These are phyloP conservation scores for Pseudochirops cupreus DNA, from an alignment of 2,797 vertebrate genomes.

Conservation along the genomic window DNA sequence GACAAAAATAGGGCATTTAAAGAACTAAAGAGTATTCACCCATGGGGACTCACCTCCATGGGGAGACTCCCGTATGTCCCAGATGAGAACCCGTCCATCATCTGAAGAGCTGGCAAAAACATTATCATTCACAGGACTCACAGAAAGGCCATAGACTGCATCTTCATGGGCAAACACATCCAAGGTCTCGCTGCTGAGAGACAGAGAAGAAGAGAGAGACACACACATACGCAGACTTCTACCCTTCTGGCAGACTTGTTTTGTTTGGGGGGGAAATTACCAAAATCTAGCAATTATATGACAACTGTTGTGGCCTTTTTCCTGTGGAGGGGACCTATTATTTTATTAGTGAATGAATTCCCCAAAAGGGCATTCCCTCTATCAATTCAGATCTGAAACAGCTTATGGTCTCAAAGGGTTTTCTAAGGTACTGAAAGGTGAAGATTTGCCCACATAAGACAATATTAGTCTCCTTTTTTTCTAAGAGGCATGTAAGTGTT, in stretches of 20 bases:
- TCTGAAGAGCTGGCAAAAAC: constrained; percentile 99
- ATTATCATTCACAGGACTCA: constrained; percentile 98
- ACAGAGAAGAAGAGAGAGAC: constrained; percentile 67
- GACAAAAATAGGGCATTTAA: constrained; percentile 24
- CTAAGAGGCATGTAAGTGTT: background rate
- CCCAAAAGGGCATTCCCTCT: background rate
- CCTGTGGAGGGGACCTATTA: background rate
- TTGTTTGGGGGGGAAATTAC: background rate
- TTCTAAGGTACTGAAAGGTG: background rate
- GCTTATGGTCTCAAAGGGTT: background rate
- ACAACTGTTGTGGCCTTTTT: background rate
- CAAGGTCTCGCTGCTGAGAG: constrained; percentile 93
- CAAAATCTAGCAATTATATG: background rate
- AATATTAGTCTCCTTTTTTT: background rate
- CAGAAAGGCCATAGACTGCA: constrained; percentile 97
- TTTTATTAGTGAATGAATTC: background rate
- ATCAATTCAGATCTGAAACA: background rate
- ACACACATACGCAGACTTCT: constrained; percentile 49
- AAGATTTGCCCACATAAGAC: background rate
- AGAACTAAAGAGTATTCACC: constrained; percentile 1
- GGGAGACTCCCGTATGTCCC: constrained; percentile 97
- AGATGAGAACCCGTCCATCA: constrained; percentile 97
- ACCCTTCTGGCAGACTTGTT: constrained; percentile 31
- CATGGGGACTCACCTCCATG: constrained; percentile 90
- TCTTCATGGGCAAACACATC: constrained; percentile 98